phyloP scores from a whole-genome alignment of 2,888 invertebrate species.

The Tiliacea aurago region DNA sequence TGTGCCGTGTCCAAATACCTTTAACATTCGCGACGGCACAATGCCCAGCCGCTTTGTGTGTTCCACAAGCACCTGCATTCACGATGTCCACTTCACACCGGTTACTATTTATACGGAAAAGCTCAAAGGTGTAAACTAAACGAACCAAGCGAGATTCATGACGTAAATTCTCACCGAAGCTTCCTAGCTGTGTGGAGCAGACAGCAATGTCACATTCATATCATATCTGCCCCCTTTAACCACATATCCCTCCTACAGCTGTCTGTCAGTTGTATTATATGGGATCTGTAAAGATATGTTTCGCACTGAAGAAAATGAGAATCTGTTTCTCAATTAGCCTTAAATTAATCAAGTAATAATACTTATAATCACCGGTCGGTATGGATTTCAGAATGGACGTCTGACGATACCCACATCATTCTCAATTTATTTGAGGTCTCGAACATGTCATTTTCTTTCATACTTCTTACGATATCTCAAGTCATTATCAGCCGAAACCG shows the following conservation, averaged over 20 bases:
- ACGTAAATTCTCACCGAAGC: neutral
- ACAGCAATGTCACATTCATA: neutral
- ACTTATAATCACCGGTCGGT: neutral
- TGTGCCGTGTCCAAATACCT: slow-evolving; percentile 37
- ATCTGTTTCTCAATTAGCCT: neutral
- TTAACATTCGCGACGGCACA: slow-evolving; percentile 46
- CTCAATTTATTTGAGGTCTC: no score
- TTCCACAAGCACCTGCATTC: slow-evolving; percentile 32
- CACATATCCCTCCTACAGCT: neutral
- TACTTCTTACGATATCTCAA: no score
- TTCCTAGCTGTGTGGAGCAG: neutral
- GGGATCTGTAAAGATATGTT: neutral
- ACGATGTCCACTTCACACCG: slow-evolving; percentile 21
- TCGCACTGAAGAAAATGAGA: neutral
- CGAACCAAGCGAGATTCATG: neutral
- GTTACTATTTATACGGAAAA: slow-evolving; percentile 26
- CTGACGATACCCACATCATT: no score
- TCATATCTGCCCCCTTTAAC: neutral
- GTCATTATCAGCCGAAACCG: no score
- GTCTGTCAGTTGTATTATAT: neutral
- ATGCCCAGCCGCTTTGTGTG: slow-evolving; percentile 28
- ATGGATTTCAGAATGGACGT: no score
- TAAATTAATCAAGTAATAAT: neutral
- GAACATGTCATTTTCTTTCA: no score
- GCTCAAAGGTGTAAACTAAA: slow-evolving; percentile 15